Evolutionary conservation across 2,888 invertebrate species (phyloP).

Genomic region (Leucoma salicis): DNA sequence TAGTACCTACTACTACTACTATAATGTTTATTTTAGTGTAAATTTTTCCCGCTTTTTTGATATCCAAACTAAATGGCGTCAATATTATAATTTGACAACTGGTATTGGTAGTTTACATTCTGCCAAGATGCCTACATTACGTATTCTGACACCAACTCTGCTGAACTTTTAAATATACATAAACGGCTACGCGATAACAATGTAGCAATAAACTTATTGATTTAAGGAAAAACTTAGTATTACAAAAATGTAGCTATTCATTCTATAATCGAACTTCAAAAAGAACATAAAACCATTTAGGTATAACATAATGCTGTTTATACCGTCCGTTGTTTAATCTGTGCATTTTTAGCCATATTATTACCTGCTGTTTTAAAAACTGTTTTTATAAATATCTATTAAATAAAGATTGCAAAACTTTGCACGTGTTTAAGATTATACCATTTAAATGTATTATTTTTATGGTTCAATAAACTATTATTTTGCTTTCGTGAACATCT

Average conservation of each 20-base stretch:
- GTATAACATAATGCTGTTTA: not conserved
- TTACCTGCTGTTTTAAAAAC: slow-evolving; percentile 2
- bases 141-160: not conserved
- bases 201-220: not conserved
- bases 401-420: not conserved
- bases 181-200: not conserved
- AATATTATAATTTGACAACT: no score
- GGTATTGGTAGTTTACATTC: not conserved
- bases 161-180: not conserved
- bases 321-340: not conserved
- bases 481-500: slow-evolving; percentile 5
- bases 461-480: not conserved
- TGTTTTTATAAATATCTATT: not conserved
- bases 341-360: not conserved
- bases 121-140: not conserved
- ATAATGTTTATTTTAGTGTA: no score
- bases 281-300: not conserved
- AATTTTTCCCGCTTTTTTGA: no score
- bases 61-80: no score
- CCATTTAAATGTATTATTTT: not conserved
- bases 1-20: no score
- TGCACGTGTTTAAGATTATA: slow-evolving; percentile 8
- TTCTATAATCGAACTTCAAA: not conserved
- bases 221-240: not conserved
- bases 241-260: no score